Conservation (phyloP, 2,797 vertebrate species). For the Anolis apletophallus region DNA sequence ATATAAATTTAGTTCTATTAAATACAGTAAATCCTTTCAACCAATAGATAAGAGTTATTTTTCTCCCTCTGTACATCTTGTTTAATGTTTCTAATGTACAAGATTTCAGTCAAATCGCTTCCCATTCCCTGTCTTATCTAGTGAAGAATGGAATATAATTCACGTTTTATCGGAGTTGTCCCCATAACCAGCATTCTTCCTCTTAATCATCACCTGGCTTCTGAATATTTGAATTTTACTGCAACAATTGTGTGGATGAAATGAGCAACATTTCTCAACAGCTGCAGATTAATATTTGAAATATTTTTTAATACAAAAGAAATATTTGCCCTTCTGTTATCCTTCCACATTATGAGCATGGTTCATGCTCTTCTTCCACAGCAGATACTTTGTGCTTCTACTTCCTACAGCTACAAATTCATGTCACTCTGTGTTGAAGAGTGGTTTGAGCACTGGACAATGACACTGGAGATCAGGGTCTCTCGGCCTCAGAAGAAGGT, state of each 20-base stretch:
- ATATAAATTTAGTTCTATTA: not conserved
- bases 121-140: not conserved
- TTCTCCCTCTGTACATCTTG: not conserved
- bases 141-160: not conserved
- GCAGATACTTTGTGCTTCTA: not conserved
- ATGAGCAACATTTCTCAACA: not conserved
- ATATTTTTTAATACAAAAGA: not conserved
- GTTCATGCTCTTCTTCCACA: not conserved
- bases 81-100: not conserved
- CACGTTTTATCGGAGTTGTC: not conserved
- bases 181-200: not conserved
- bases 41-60: slow-evolving; percentile 29
- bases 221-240: not conserved
- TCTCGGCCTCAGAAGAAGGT: too few species aligned
- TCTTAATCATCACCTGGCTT: not conserved
- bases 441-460: too few species aligned
- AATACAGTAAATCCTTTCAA: not conserved
- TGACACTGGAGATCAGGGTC: too few species aligned
- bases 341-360: not conserved
- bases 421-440: not conserved
- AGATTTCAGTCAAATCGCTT: not conserved
- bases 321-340: not conserved
- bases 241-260: not conserved
- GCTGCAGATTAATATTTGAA: not conserved
- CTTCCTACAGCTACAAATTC: not conserved